These are phyloP conservation scores for Drosophila nebulosa DNA, from an alignment of 1,140 invertebrate genomes.

Conservation along the genomic window DNA sequence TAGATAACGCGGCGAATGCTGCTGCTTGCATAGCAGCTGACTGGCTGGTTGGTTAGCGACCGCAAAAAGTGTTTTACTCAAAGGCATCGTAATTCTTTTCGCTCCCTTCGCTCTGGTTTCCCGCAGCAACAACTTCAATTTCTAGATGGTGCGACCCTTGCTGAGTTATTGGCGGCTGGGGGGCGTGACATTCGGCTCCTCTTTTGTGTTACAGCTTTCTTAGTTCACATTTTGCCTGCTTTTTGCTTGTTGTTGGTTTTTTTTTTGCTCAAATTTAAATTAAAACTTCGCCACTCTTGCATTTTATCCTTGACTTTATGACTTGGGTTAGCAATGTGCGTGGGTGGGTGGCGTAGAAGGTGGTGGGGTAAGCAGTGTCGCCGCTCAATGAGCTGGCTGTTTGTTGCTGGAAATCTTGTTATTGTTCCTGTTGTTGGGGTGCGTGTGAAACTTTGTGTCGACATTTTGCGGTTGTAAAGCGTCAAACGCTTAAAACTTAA, in stretches of 20 bases:
- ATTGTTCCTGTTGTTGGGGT: slow-evolving; percentile 1
- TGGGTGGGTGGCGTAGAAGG: background rate
- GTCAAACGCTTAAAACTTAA: slow-evolving; percentile 78
- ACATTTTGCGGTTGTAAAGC: slow-evolving; percentile 77
- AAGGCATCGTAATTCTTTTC: slow-evolving; percentile 58
- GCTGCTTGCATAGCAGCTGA: slow-evolving; percentile 21
- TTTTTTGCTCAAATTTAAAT: slow-evolving; percentile 67
- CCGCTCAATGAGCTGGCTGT: background rate
- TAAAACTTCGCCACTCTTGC: slow-evolving; percentile 74
- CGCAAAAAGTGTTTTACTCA: slow-evolving; percentile 61
- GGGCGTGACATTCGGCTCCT: slow-evolving; percentile 15
- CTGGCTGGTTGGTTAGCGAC: slow-evolving; percentile 15
- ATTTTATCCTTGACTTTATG: slow-evolving; percentile 77
- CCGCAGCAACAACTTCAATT: slow-evolving; percentile 23
- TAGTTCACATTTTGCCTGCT: slow-evolving; percentile 29
- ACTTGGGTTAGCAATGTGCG: slow-evolving; percentile 55
- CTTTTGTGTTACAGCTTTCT: slow-evolving; percentile 36
- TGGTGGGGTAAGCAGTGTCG: background rate
- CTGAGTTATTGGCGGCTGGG: slow-evolving; percentile 48
- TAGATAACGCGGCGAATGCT: slow-evolving; percentile 46
- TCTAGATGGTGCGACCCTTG: slow-evolving; percentile 9
- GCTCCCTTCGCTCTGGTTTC: slow-evolving; percentile 4
- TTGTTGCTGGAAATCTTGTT: slow-evolving; percentile 2
- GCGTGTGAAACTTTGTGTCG: slow-evolving; percentile 68
- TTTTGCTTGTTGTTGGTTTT: slow-evolving; percentile 21